Conservation (phyloP, 2,888 invertebrate species). For the Pachydiplax longipennis region DNA sequence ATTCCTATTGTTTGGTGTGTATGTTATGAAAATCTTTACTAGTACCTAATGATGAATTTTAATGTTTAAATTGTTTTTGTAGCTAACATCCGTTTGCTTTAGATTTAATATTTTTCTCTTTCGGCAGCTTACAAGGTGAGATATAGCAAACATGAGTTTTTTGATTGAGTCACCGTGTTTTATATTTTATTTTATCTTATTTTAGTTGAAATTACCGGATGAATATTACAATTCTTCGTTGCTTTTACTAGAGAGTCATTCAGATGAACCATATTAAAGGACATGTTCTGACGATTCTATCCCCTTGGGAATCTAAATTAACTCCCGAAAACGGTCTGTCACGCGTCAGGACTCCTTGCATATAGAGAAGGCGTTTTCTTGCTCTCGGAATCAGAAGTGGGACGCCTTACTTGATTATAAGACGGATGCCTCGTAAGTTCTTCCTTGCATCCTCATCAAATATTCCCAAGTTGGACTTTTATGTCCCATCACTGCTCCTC, state of each 20-base stretch:
- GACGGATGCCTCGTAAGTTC: not conserved
- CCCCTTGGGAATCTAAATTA: not conserved
- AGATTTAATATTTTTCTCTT: too few relatives aligned
- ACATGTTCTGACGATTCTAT: not conserved
- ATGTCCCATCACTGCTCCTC: not conserved
- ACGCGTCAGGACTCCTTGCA: not conserved
- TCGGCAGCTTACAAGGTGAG: too few relatives aligned
- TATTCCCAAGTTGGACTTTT: not conserved
- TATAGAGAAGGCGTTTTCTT: not conserved
- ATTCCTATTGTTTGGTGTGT: too few relatives aligned
- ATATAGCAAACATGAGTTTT: too few relatives aligned
- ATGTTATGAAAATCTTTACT: too few relatives aligned
- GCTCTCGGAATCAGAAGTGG: not conserved
- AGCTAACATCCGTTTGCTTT: too few relatives aligned
- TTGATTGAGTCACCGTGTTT: too few relatives aligned
- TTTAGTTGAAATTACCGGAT: too few relatives aligned
- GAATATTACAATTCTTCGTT: not conserved
- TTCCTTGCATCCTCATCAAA: not conserved
- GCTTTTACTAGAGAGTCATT: not conserved
- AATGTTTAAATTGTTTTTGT: too few relatives aligned
- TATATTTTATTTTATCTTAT: too few relatives aligned
- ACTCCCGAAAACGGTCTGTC: not conserved
- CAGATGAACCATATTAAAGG: not conserved
- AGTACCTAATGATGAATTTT: too few relatives aligned
- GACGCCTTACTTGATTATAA: not conserved